Evolutionary conservation across 1,140 invertebrate species (phyloP).

Genomic region (Drosophila pectinifera): DNA sequence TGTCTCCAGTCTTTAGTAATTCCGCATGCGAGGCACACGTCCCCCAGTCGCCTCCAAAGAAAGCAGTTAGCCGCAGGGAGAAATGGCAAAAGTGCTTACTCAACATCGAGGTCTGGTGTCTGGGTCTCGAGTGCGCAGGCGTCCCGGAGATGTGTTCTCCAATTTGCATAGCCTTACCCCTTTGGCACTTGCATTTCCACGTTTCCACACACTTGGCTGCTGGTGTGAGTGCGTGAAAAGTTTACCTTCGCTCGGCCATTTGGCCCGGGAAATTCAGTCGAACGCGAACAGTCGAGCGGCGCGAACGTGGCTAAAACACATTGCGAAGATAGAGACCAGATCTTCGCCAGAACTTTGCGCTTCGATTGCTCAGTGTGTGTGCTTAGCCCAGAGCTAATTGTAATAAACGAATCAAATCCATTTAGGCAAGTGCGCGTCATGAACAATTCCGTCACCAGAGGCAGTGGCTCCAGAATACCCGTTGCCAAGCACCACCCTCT

Average conservation of each 20-base stretch:
- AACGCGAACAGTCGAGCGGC: constrained; percentile 53
- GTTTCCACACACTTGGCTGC: constrained; percentile 3
- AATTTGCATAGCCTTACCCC: constrained; percentile 47
- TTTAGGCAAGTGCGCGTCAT: constrained; percentile 56
- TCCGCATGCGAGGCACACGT: constrained; percentile 46
- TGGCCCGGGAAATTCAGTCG: constrained; percentile 67
- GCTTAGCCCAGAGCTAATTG: constrained; percentile 2
- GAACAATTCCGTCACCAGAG: constrained; percentile 46
- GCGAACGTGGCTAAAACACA: constrained; percentile 43
- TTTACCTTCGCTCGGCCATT: constrained; percentile 64
- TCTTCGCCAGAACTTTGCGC: constrained; percentile 50
- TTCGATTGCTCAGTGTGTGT: constrained; percentile 49
- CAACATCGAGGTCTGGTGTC: constrained; percentile 27
- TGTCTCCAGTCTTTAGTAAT: constrained; percentile 12
- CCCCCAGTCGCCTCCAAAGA: constrained; percentile 17
- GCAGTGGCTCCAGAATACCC: constrained; percentile 22
- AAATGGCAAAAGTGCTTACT: constrained; percentile 42
- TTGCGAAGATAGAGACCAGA: neutral
- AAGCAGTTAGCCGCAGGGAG: constrained; percentile 31
- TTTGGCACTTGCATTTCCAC: constrained; percentile 10
- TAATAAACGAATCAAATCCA: constrained; percentile 33
- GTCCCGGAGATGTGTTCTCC: constrained; percentile 41
- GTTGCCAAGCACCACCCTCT: constrained; percentile 1
- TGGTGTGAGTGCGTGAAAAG: constrained; percentile 40
- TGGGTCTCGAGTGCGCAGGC: constrained; percentile 52